A percentile compares a stretch with the other conserved stretches of the same genome.
Evolutionary conservation across 2,113 vertebrate genomes (phyloP).

Genomic region (Pardalotus punctatus): DNA sequence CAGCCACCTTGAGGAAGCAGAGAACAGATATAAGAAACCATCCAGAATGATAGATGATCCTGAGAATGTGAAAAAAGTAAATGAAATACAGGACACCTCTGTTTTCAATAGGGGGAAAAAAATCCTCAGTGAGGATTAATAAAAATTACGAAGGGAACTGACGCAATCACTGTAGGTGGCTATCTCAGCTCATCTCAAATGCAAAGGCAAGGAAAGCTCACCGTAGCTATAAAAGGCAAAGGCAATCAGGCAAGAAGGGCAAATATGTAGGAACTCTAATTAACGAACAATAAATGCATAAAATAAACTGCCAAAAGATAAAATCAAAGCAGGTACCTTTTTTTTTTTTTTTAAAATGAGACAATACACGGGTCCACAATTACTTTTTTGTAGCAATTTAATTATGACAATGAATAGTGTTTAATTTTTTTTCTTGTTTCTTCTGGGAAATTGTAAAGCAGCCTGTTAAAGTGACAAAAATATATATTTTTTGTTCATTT

Average conservation of each 20-base stretch:
- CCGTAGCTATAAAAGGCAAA: conserved; percentile 58
- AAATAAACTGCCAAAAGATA: conserved; percentile 42
- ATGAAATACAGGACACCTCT: conserved; percentile 4
- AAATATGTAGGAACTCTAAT: conserved; percentile 58
- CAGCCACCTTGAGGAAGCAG: background rate
- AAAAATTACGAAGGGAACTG: conserved; percentile 54
- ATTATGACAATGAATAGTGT: conserved; percentile 9
- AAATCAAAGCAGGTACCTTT: conserved; percentile 34
- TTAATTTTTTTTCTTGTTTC: background rate
- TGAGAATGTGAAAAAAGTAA: background rate
- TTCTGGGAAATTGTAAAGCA: background rate
- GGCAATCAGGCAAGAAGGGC: conserved; percentile 59
- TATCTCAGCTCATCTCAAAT: conserved; percentile 53
- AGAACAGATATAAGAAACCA: background rate
- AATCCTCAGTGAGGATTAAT: conserved; percentile 3
- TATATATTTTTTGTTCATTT: background rate
- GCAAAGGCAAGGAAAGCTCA: conserved; percentile 37
- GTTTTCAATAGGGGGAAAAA: background rate
- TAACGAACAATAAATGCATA: conserved; percentile 50
- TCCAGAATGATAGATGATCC: background rate
- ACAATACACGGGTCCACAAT: background rate
- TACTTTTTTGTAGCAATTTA: conserved; percentile 46
- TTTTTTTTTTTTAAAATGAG: conserved; percentile 16
- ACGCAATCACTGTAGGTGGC: conserved; percentile 54
- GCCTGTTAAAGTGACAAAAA: background rate